Evolutionary conservation across 2,888 invertebrate species (phyloP).

Genomic region (Oscheius myriophilus): DNA sequence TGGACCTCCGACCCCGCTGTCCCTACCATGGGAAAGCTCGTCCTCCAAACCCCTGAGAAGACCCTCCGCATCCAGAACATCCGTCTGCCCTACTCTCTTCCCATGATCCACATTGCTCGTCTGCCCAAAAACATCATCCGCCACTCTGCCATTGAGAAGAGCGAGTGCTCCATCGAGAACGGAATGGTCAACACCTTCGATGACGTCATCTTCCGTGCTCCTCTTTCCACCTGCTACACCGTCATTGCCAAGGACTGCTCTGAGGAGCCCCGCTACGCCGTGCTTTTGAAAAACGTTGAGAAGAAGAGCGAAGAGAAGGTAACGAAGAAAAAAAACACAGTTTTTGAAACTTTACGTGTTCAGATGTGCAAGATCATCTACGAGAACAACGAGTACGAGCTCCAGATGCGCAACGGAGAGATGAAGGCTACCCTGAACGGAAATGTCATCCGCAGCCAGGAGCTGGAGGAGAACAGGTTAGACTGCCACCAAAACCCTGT

Average conservation of each 20-base stretch:
- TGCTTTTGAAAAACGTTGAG: slow-evolving; percentile 68
- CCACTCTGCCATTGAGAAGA: slow-evolving; percentile 28
- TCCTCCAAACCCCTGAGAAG: slow-evolving; percentile 59
- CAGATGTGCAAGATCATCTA: slow-evolving; percentile 29
- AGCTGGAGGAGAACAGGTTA: slow-evolving; percentile 19
- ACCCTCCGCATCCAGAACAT: slow-evolving; percentile 45
- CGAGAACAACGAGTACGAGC: slow-evolving; percentile 34
- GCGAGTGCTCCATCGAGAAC: slow-evolving; percentile 43
- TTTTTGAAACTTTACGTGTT: background rate
- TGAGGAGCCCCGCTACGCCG: slow-evolving; percentile 69
- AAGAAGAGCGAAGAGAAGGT: slow-evolving; percentile 51
- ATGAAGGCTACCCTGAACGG: slow-evolving; percentile 14
- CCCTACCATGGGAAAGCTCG: slow-evolving; percentile 53
- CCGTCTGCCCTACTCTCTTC: slow-evolving; percentile 35
- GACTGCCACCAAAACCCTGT: background rate
- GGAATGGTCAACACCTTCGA: slow-evolving; percentile 68
- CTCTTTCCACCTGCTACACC: slow-evolving; percentile 70
- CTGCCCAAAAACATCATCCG: slow-evolving; percentile 25
- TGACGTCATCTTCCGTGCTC: slow-evolving; percentile 58
- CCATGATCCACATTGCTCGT: slow-evolving; percentile 25
- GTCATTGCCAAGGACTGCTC: slow-evolving; percentile 73
- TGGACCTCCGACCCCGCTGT: slow-evolving; percentile 62
- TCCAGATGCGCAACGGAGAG: slow-evolving; percentile 20
- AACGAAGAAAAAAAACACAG: slow-evolving; percentile 29
- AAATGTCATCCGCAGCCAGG: slow-evolving; percentile 10